Evolutionary conservation across 1,140 invertebrate genomes (phyloP).

Genomic region (Ctenoplectra terminalis): DNA sequence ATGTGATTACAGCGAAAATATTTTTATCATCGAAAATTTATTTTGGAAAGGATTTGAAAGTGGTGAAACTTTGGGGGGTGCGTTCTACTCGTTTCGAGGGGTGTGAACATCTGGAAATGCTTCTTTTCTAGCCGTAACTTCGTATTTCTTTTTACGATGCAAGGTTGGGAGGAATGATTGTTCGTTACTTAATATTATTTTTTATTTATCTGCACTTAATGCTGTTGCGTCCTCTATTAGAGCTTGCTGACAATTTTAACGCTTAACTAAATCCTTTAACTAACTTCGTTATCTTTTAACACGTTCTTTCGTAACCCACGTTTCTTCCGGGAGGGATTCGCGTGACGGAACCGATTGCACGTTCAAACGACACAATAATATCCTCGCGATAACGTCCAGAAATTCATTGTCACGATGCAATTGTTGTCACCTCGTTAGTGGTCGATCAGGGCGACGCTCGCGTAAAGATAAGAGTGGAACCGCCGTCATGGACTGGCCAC

Average conservation of each 20-base stretch:
- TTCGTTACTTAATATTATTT: too few relatives aligned
- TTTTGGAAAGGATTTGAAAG: neutral
- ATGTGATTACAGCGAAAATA: too few relatives aligned
- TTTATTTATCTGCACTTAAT: too few relatives aligned
- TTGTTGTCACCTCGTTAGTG: neutral
- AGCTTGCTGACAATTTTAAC: too few relatives aligned
- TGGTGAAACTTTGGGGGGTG: too few relatives aligned
- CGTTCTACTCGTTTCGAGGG: too few relatives aligned
- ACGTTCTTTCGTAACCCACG: neutral
- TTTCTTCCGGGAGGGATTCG: neutral
- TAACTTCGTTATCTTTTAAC: neutral
- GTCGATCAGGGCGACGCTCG: neutral
- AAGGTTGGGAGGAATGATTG: too few relatives aligned
- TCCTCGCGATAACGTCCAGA: neutral
- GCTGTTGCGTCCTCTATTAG: too few relatives aligned
- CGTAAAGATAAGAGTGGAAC: neutral
- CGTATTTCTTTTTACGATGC: too few relatives aligned
- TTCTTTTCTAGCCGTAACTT: neutral
- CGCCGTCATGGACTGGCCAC: neutral
- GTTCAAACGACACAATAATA: slow-evolving; percentile 2
- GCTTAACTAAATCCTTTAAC: neutral
- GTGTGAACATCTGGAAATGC: too few relatives aligned
- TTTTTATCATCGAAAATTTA: too few relatives aligned
- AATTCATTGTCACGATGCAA: neutral
- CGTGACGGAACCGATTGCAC: slow-evolving; percentile 19